Evolutionary conservation across 2,797 vertebrate species (phyloP).

Genomic region (Caiman crocodilus): DNA sequence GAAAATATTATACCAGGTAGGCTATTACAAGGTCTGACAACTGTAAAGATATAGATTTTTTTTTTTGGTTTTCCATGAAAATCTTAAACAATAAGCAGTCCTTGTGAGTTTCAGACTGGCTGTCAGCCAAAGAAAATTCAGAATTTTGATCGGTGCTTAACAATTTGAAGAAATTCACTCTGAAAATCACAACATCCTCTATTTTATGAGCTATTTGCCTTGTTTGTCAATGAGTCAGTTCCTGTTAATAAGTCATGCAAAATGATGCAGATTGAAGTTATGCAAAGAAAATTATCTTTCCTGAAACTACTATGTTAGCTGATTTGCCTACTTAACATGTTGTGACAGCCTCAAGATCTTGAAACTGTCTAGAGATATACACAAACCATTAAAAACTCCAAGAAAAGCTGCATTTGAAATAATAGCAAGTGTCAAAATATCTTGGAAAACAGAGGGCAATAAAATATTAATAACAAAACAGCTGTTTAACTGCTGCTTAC

Average conservation of each 20-base stretch:
- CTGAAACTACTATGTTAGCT: conserved; percentile 70
- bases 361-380: conserved; percentile 76
- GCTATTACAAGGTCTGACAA: conserved; percentile 55
- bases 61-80: conserved; percentile 44
- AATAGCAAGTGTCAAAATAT: conserved; percentile 78
- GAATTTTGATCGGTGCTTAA: conserved; percentile 74
- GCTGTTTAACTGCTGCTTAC: conserved; percentile 55
- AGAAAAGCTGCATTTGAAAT: conserved; percentile 75
- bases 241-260: conserved; percentile 76
- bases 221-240: conserved; percentile 75
- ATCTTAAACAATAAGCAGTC: conserved; percentile 63
- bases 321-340: conserved; percentile 76
- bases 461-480: conserved; percentile 80
- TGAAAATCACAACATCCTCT: conserved; percentile 39
- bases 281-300: conserved; percentile 68
- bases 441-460: conserved; percentile 68
- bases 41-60: conserved; percentile 63
- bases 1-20: conserved; percentile 46
- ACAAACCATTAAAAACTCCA: conserved; percentile 77
- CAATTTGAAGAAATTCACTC: conserved; percentile 65
- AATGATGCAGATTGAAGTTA: conserved; percentile 71
- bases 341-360: conserved; percentile 77
- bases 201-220: conserved; percentile 54
- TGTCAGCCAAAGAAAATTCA: conserved; percentile 68
- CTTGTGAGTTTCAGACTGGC: conserved; percentile 57